A percentile compares a stretch with the other conserved stretches of the same genome.
Evolutionary conservation across 2,888 invertebrate species (phyloP).

Genomic region (Aethes cnicana): DNA sequence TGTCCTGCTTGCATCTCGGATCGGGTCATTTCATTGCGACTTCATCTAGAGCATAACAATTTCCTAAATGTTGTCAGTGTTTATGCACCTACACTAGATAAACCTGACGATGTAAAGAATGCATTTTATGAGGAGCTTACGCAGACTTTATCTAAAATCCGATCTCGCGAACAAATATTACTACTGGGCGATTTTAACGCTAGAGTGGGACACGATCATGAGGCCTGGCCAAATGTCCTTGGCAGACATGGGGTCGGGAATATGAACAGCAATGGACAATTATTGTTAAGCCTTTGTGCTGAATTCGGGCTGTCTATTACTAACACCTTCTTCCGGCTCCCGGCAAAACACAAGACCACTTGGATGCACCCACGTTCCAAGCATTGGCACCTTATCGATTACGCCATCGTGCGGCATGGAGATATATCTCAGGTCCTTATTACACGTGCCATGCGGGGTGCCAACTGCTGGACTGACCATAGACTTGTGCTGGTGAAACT

Average conservation of each 20-base stretch:
- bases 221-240: background rate
- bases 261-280: too few species aligned
- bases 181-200: background rate
- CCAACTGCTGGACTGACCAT: too few species aligned
- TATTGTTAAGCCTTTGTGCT: background rate
- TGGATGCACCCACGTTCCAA: background rate
- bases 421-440: too few species aligned
- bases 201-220: background rate
- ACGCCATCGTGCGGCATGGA: background rate
- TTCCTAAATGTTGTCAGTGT: too few species aligned
- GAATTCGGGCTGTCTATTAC: background rate
- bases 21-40: too few species aligned
- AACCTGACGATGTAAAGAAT: too few species aligned
- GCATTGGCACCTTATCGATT: too few species aligned
- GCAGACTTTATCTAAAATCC: background rate
- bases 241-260: background rate
- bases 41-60: too few species aligned
- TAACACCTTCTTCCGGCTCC: background rate
- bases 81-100: too few species aligned
- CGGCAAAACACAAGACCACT: background rate
- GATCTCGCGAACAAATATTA: background rate
- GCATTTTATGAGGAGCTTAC: too few species aligned
- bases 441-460: too few species aligned
- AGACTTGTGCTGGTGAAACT: too few species aligned
- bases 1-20: background rate